Conservation (phyloP, 2,888 invertebrate genomes). For the Galeruca laticollis region DNA sequence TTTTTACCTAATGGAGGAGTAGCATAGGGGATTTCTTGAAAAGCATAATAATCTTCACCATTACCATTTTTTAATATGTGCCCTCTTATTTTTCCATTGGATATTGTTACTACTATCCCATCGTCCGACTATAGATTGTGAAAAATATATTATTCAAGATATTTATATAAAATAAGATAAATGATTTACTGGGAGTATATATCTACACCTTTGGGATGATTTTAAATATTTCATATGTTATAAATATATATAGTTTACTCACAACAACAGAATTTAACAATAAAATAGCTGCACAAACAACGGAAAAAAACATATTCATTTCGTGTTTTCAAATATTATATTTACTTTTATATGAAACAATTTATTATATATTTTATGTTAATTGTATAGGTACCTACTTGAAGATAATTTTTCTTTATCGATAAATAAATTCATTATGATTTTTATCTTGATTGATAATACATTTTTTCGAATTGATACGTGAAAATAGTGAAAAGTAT, state of each 20-base stretch:
- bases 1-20: slow-evolving; percentile 21
- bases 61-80: slow-evolving; percentile 20
- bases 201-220: too few species aligned
- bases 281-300: neutral
- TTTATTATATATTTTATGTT: neutral
- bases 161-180: too few species aligned
- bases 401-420: too few species aligned
- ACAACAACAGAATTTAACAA: slow-evolving; percentile 3
- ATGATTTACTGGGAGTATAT: too few species aligned
- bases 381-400: neutral
- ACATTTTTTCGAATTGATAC: too few species aligned
- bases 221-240: too few species aligned
- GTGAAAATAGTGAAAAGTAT: too few species aligned
- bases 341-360: neutral
- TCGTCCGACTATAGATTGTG: slow-evolving; percentile 19
- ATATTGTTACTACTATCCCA: slow-evolving; percentile 9
- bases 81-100: slow-evolving; percentile 18
- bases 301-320: neutral
- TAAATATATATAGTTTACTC: neutral
- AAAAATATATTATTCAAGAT: too few species aligned
- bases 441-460: neutral
- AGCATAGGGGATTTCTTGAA: slow-evolving; percentile 30
- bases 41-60: slow-evolving; percentile 23
- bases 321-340: neutral
- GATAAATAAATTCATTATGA: too few species aligned